Evolutionary conservation across 2,113 vertebrate genomes (phyloP).

Genomic region (Meles meles): DNA sequence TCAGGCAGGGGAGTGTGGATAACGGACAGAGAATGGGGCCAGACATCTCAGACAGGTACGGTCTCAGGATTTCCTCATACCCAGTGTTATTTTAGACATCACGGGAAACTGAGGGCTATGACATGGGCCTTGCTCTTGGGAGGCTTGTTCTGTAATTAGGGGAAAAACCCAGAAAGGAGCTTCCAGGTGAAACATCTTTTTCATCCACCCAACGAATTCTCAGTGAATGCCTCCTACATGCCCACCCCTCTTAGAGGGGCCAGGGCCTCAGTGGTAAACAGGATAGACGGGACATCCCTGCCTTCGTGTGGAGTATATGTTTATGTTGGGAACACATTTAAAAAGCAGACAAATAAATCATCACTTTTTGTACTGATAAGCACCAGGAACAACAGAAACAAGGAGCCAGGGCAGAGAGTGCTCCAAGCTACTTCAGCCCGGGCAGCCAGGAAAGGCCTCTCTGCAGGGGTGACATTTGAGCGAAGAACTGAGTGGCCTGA

Average conservation of each 20-base stretch:
- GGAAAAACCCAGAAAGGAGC: background rate
- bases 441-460: background rate
- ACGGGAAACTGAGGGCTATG: background rate
- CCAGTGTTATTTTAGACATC: background rate
- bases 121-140: background rate
- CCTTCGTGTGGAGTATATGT: background rate
- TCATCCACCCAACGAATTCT: background rate
- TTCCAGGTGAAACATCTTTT: background rate
- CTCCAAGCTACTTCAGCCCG: background rate
- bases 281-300: background rate
- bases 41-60: background rate
- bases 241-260: background rate
- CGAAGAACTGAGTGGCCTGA: background rate
- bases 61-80: background rate
- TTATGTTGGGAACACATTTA: background rate
- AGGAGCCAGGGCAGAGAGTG: background rate
- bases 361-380: background rate
- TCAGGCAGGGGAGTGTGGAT: background rate
- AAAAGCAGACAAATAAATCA: background rate
- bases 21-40: background rate
- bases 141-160: background rate
- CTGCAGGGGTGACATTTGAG: background rate
- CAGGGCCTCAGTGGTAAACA: background rate
- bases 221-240: background rate
- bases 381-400: background rate